A percentile compares a stretch with the other conserved stretches of the same genome.
These are phyloP conservation scores for Polydrusus cervinus DNA, from an alignment of 2,888 invertebrate genomes.

Conservation along the genomic window DNA sequence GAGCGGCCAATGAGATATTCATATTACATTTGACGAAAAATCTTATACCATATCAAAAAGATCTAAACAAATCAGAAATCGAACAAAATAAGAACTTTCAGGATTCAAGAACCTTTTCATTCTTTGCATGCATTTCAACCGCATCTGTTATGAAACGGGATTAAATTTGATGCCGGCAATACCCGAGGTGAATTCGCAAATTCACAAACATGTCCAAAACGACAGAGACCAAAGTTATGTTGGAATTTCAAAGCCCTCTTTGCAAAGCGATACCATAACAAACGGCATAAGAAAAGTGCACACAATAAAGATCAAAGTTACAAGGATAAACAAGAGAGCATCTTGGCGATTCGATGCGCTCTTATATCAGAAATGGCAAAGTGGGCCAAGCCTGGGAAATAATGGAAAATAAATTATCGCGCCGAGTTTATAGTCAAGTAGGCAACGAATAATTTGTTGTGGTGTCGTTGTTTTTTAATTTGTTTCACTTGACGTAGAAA, in stretches of 20 bases:
- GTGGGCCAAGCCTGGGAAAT: slow-evolving; percentile 31
- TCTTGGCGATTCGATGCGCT: slow-evolving; percentile 49
- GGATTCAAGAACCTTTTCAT: slow-evolving; percentile 1
- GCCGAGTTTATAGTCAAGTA: slow-evolving; percentile 1
- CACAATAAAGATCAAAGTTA: slow-evolving; percentile 60
- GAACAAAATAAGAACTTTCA: background rate
- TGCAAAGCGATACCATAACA: slow-evolving; percentile 51
- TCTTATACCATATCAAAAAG: background rate
- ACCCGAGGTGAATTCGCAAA: slow-evolving; percentile 31
- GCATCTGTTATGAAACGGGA: slow-evolving; percentile 35
- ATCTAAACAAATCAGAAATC: background rate
- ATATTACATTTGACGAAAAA: background rate
- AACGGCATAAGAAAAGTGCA: slow-evolving; percentile 57
- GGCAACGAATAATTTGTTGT: background rate
- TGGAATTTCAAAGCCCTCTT: slow-evolving; percentile 49
- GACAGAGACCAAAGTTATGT: slow-evolving; percentile 37
- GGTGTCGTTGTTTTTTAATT: background rate
- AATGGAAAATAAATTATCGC: slow-evolving; percentile 31
- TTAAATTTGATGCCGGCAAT: slow-evolving; percentile 39
- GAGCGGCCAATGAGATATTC: too few relatives aligned
- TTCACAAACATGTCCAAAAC: slow-evolving; percentile 36
- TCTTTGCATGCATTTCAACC: slow-evolving; percentile 9
- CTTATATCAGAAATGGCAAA: slow-evolving; percentile 53
- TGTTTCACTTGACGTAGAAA: background rate
- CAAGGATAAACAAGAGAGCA: slow-evolving; percentile 58